These are phyloP conservation scores for Napeogenes sylphis DNA, from an alignment of 2,888 invertebrate genomes.

Conservation along the genomic window DNA sequence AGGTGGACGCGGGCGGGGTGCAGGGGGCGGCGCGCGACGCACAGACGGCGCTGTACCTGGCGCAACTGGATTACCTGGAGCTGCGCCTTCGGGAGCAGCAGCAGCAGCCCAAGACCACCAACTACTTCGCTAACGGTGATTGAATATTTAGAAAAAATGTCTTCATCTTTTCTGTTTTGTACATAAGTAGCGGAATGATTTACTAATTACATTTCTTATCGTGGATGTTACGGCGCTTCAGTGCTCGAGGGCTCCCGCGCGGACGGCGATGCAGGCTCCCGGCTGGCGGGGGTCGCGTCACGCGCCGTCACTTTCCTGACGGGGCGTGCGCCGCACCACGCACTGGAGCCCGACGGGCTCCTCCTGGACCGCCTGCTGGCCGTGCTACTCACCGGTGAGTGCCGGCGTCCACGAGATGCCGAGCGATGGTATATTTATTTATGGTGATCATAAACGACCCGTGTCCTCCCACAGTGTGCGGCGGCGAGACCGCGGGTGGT, in stretches of 20 bases:
- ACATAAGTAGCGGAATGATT: no score
- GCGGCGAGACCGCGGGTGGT: constrained; percentile 22
- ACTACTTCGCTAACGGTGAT: constrained; percentile 58
- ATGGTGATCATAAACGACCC: not conserved
- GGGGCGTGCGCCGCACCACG: constrained; percentile 39
- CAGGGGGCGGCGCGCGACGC: constrained; percentile 65
- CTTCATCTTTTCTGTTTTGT: not conserved
- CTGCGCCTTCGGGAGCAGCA: constrained; percentile 44
- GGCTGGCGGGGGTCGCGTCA: constrained; percentile 67
- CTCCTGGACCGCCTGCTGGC: constrained; percentile 71
- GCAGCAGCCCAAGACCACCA: constrained; percentile 41
- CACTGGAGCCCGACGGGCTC: constrained; percentile 50
- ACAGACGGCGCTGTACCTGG: constrained; percentile 72
- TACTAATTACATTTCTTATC: no score
- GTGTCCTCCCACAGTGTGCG: not conserved
- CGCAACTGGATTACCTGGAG: constrained; percentile 75
- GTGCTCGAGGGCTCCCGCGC: constrained; percentile 47
- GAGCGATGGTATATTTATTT: no score
- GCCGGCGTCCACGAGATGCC: not conserved
- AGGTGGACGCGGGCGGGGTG: constrained; percentile 47
- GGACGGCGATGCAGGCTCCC: constrained; percentile 68
- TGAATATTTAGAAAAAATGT: not conserved
- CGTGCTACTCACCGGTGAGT: constrained; percentile 66
- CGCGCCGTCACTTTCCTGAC: constrained; percentile 74
- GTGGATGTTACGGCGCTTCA: not conserved